A percentile compares a stretch with the other conserved stretches of the same genome.
These are phyloP conservation scores for Serinus canaria DNA, from an alignment of 2,113 vertebrate genomes.

Conservation along the genomic window DNA sequence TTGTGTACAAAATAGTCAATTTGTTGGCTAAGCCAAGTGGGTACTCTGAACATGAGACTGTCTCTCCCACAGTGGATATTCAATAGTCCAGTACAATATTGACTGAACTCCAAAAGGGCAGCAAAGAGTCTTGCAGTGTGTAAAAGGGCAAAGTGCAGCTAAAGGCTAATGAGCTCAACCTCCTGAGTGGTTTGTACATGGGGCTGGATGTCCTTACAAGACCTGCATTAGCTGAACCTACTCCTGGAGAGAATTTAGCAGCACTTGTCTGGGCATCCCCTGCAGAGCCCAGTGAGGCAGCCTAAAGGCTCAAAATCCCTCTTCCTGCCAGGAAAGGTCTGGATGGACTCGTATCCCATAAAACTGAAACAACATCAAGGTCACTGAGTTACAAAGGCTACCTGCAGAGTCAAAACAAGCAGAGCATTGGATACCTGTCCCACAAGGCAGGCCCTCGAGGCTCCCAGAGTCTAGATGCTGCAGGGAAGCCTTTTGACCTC, in stretches of 20 bases:
- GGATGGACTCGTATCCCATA: background rate
- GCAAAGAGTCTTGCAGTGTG: background rate
- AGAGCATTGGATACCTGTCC: background rate
- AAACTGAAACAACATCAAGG: background rate
- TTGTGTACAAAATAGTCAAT: background rate
- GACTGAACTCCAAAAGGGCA: background rate
- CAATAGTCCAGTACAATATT: background rate
- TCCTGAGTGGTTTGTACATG: background rate
- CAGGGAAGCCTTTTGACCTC: background rate
- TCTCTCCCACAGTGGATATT: background rate
- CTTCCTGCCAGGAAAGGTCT: background rate
- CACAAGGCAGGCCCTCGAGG: accelerated
- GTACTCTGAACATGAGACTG: background rate
- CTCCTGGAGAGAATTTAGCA: background rate
- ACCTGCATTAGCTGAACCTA: background rate
- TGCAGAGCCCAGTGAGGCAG: background rate
- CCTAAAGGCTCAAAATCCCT: background rate
- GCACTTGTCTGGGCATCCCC: background rate
- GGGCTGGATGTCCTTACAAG: background rate
- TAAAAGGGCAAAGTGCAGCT: background rate
- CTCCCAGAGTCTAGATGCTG: background rate
- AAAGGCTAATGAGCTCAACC: background rate
- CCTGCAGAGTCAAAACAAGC: background rate
- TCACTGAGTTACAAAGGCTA: background rate
- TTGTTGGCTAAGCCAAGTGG: background rate